Evolutionary conservation across 2,797 vertebrate species (phyloP), one percentile per base, ranked within the genome.

Genomic region (Heterohyrax brucei): DNA sequence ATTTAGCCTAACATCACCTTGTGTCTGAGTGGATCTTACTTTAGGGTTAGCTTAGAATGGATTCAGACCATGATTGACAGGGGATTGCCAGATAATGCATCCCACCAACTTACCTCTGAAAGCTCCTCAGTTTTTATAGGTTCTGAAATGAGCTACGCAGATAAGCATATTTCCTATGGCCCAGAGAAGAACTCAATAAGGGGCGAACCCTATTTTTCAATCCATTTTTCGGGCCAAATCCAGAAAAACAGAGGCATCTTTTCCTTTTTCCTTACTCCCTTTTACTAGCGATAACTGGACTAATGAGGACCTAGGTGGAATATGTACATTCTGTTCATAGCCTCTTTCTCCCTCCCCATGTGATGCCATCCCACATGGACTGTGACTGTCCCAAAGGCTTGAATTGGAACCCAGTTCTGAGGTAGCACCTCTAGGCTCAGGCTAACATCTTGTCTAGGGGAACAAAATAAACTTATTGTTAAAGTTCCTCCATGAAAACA

Each of bases 101-200:
- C 61, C 53, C 10, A 86, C 16, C 48, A 46, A 78, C 46, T 19
- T 16, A 28, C 61, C 48, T 76, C 86, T 77, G 53, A 68, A 7
- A 78, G 46, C n/a, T 95, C 39, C 28, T 93, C 18, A 28, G 56
- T 89, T 97, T 78, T 86, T 28, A 95, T 39, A 48, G 82, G 44
- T 79, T 90, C 48, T 93, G 95, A 89, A 92, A 46, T 80, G 39
- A 80, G 39, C 30, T 73, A 59, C 59, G 48, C 72, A 82, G 61
- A 16, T 78, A 16, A 90, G 72, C 33, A 92, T 14, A n/a, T 82
- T 96, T 48, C 39, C 26, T 61, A 76, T 18, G 44, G 16, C 61
- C 82, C 59, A 95, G 64, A 78, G 26, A 2, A 91, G 21, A 9
- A 33, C 50, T 93, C 81, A 9, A 66, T 68, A 92, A 87, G 62